A percentile compares a stretch with the other conserved stretches of the same genome.
phyloP scores from a whole-genome alignment of 2,113 vertebrate species.

The Tragulus kanchil region DNA sequence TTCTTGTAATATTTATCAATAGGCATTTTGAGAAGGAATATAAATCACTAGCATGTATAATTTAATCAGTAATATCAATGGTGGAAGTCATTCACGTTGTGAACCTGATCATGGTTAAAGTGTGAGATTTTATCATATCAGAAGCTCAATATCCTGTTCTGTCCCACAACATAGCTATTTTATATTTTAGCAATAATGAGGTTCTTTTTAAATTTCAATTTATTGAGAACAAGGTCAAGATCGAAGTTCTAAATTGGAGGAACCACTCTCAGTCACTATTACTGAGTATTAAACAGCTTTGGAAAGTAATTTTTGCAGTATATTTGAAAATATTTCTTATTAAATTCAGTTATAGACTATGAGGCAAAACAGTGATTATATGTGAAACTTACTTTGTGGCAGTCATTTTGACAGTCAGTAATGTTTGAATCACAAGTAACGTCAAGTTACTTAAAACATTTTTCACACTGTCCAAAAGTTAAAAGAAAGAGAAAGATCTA shows the following conservation, averaged over 20 bases:
- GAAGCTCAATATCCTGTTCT: not conserved
- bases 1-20: not conserved
- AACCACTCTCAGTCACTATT: not conserved
- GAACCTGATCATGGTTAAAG: not conserved
- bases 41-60: not conserved
- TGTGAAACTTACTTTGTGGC: not conserved
- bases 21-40: not conserved
- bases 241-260: not conserved
- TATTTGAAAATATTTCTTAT: not conserved
- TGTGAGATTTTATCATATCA: not conserved
- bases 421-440: not conserved
- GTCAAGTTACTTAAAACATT: not conserved
- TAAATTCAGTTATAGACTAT: conserved; percentile 27
- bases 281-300: not conserved
- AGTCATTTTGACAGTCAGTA: not conserved
- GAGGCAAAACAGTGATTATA: not conserved
- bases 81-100: not conserved
- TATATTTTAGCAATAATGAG: not conserved
- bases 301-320: not conserved
- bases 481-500: not conserved
- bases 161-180: not conserved
- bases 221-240: not conserved
- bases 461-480: not conserved
- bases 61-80: not conserved
- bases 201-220: not conserved